Percentiles rank a stretch among this genome's conserved stretches.
phyloP scores from a whole-genome alignment of 2,113 vertebrate species.

The Nothocercus julius region DNA sequence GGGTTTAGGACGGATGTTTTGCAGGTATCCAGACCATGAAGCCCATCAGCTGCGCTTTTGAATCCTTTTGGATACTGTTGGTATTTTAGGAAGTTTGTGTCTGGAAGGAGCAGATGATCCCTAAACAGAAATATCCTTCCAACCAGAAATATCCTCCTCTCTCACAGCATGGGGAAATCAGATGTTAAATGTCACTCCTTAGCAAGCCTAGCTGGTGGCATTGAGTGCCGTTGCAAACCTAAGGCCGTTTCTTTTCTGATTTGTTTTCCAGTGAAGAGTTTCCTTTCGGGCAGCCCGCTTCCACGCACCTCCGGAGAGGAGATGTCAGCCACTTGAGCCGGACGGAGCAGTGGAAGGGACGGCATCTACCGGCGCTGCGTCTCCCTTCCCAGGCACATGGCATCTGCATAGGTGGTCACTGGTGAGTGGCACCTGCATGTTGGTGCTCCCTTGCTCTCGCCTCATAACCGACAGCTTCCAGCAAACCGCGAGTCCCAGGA shows the following conservation, averaged over 20 bases:
- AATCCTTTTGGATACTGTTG: background rate
- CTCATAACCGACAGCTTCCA: background rate
- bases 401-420: background rate
- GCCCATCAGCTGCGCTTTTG: background rate
- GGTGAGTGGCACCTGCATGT: background rate
- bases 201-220: background rate
- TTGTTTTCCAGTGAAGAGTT: background rate
- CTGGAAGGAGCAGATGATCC: background rate
- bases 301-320: background rate
- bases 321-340: constrained; percentile 3
- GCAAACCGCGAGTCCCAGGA: background rate
- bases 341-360: background rate
- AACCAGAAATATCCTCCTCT: background rate
- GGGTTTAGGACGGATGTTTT: background rate
- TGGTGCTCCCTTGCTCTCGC: background rate
- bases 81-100: background rate
- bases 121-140: background rate
- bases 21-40: background rate
- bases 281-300: background rate
- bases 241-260: background rate
- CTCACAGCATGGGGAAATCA: background rate
- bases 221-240: background rate
- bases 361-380: background rate
- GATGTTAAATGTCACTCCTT: background rate
- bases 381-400: background rate